Conservation (phyloP, 1,140 invertebrate genomes). For the Linepithema humile region DNA sequence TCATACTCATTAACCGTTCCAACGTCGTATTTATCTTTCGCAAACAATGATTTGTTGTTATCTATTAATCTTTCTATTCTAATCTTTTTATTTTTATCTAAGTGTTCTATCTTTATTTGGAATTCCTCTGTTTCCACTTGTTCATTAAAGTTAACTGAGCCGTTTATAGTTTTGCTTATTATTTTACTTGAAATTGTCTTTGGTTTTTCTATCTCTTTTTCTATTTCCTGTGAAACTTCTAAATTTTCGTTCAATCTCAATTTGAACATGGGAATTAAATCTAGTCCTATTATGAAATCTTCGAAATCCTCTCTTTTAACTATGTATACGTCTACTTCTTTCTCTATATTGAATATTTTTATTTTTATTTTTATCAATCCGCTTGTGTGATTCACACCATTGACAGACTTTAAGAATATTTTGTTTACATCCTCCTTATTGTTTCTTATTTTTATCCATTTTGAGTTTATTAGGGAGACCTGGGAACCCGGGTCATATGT, state of each 20-base stretch:
- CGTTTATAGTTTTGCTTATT: not conserved
- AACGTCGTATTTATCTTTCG: slow-evolving; percentile 33
- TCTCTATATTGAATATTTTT: slow-evolving; percentile 52
- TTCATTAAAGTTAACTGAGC: slow-evolving; percentile 37
- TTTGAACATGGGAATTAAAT: slow-evolving; percentile 50
- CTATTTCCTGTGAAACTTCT: slow-evolving; percentile 12
- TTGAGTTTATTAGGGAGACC: slow-evolving; percentile 32
- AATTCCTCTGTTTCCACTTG: not conserved
- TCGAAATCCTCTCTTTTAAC: slow-evolving; percentile 41
- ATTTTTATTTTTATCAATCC: slow-evolving; percentile 52
- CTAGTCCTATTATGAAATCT: slow-evolving; percentile 52
- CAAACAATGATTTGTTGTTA: not conserved
- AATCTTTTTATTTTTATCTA: not conserved
- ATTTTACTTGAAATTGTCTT: not conserved
- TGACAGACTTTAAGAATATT: slow-evolving; percentile 49
- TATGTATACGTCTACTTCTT: slow-evolving; percentile 28
- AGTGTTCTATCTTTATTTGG: not conserved
- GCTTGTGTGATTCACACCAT: slow-evolving; percentile 45
- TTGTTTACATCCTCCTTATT: slow-evolving; percentile 27
- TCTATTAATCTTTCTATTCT: not conserved
- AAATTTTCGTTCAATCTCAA: slow-evolving; percentile 33
- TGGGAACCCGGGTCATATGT: slow-evolving; percentile 50
- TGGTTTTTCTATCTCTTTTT: not conserved
- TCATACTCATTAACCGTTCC: slow-evolving; percentile 4
- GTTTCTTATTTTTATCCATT: slow-evolving; percentile 8